A percentile compares a stretch with the other conserved stretches of the same genome.
phyloP scores from a whole-genome alignment of 2,797 vertebrate genomes.

The Lepus townsendii region DNA sequence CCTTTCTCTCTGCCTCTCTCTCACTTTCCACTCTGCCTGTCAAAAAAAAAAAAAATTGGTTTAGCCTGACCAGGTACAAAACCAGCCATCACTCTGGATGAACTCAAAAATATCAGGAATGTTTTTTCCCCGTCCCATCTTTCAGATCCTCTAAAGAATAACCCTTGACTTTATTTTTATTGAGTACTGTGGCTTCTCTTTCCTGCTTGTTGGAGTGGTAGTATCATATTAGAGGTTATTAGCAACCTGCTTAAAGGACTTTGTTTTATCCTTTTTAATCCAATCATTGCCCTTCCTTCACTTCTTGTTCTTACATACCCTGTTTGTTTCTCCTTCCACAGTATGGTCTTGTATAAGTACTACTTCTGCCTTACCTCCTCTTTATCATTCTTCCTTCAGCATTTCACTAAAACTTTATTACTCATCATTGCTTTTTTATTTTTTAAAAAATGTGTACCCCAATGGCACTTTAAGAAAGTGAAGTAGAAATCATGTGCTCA shows the following conservation, averaged over 20 bases:
- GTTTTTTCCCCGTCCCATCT: neutral
- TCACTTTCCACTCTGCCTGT: too few species aligned
- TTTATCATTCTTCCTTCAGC: neutral
- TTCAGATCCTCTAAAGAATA: neutral
- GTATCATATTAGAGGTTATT: neutral
- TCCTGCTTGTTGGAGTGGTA: neutral
- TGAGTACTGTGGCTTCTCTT: neutral
- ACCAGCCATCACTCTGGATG: neutral
- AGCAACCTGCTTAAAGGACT: neutral
- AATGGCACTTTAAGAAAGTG: neutral
- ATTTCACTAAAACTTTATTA: neutral
- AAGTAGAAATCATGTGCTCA: neutral
- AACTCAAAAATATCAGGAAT: neutral
- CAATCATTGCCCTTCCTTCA: neutral
- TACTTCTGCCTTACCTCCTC: neutral
- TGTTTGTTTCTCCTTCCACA: neutral
- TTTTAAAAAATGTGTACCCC: neutral
- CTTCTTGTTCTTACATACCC: neutral
- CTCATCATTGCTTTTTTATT: neutral
- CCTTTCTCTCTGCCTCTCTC: too few species aligned
- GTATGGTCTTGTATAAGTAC: fast-evolving
- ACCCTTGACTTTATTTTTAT: neutral
- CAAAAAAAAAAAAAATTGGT: neutral
- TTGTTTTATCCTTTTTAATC: neutral
- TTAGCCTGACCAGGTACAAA: neutral